These are phyloP conservation scores for Polypterus bichir DNA, from an alignment of 2,113 vertebrate species.

Conservation along the genomic window DNA sequence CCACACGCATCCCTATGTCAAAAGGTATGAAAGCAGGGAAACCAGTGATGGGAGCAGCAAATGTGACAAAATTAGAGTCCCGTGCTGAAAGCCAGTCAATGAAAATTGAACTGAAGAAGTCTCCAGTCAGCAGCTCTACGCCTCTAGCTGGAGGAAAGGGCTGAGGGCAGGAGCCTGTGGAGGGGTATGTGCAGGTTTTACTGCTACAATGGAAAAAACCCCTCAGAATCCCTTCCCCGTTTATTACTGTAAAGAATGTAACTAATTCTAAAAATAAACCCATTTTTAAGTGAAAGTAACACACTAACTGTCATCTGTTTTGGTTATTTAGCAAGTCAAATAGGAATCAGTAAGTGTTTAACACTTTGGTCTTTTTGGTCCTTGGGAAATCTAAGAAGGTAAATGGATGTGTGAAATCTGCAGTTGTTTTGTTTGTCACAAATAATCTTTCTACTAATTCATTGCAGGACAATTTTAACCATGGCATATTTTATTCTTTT, in stretches of 20 bases:
- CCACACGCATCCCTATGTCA: conserved; percentile 84
- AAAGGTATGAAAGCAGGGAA: conserved; percentile 87
- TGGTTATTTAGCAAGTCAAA: conserved; percentile 20
- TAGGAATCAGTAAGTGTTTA: no score
- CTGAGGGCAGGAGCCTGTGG: conserved; percentile 52
- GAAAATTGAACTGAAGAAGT: conserved; percentile 95
- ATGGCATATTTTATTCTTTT: no score
- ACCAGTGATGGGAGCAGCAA: conserved; percentile 66
- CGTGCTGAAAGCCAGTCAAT: conserved; percentile 77
- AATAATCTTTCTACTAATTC: no score
- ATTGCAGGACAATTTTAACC: no score
- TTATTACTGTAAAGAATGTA: conserved; percentile 29
- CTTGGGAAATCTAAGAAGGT: no score
- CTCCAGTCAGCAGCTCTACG: conserved; percentile 54
- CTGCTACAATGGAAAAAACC: conserved; percentile 37
- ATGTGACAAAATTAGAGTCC: conserved; percentile 73
- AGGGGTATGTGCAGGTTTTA: conserved; percentile 54
- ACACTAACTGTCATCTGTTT: conserved; percentile 38
- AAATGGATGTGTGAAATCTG: no score
- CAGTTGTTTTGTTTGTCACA: no score
- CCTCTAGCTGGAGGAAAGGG: conserved; percentile 62
- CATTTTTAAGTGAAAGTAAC: conserved; percentile 32
- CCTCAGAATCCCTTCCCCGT: conserved; percentile 9
- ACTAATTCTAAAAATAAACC: conserved; percentile 41
- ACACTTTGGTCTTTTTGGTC: no score